phyloP scores from a whole-genome alignment of 2,113 vertebrate species.

The Hypanus sabinus region DNA sequence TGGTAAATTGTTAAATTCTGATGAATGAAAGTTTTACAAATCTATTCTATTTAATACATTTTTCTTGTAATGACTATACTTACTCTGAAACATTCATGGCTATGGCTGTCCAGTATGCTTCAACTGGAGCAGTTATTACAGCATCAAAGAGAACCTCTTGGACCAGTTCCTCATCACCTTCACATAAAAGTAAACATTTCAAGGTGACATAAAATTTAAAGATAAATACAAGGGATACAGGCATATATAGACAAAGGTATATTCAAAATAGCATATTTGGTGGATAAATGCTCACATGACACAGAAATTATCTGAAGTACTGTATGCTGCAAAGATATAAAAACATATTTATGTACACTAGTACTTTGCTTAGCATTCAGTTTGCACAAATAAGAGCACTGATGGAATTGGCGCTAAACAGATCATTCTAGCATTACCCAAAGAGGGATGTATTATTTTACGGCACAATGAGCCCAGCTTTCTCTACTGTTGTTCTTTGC shows the following conservation, averaged over 20 bases:
- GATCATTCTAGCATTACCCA: too few species aligned
- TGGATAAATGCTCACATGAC: not conserved
- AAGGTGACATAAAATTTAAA: not conserved
- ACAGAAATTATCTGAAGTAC: too few species aligned
- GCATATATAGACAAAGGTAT: not conserved
- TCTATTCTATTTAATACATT: not conserved
- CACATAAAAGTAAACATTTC: constrained; percentile 13
- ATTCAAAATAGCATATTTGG: not conserved
- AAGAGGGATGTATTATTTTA: too few species aligned
- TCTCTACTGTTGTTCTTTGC: too few species aligned
- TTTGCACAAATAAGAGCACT: too few species aligned
- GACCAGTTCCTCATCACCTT: constrained; percentile 77
- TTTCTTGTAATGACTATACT: constrained; percentile 33
- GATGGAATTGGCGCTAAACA: too few species aligned
- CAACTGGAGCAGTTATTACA: constrained; percentile 88
- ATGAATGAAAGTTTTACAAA: not conserved
- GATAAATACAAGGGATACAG: not conserved
- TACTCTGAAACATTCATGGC: constrained; percentile 76
- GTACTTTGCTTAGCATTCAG: too few species aligned
- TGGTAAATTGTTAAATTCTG: not conserved
- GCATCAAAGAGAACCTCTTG: constrained; percentile 83
- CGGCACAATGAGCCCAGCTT: too few species aligned
- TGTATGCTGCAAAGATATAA: not conserved
- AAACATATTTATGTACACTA: too few species aligned
- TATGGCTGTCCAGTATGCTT: constrained; percentile 88